Conservation (phyloP, 2,888 invertebrate genomes). For the Chalcosyrphus nemorum region DNA sequence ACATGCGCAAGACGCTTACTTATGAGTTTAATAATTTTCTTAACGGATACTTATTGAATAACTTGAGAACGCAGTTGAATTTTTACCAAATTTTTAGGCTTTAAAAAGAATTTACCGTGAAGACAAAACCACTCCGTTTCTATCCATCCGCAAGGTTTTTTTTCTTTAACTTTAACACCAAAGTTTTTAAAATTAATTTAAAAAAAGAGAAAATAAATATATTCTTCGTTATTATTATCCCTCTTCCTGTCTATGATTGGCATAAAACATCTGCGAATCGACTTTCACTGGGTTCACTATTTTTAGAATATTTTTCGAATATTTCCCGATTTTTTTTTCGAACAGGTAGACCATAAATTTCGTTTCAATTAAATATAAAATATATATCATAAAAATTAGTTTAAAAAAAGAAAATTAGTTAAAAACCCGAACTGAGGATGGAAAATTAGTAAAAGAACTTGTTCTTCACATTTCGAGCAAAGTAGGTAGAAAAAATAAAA, state of each 20-base stretch:
- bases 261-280: constrained; percentile 73
- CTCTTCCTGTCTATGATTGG: constrained; percentile 49
- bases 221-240: constrained; percentile 21
- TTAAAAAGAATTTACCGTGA: constrained; percentile 3
- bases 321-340: constrained; percentile 8
- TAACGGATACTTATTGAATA: not conserved
- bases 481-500: not conserved
- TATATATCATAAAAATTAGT: constrained; percentile 1
- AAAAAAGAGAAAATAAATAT: constrained; percentile 13
- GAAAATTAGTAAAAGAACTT: not conserved
- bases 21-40: not conserved
- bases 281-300: constrained; percentile 59
- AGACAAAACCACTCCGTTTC: not conserved
- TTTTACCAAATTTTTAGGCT: not conserved
- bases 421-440: not conserved
- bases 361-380: not conserved
- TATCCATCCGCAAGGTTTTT: constrained; percentile 34
- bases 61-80: constrained; percentile 2
- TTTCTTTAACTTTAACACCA: not conserved
- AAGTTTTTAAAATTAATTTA: not conserved
- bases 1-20: constrained; percentile 32
- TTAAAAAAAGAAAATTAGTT: not conserved
- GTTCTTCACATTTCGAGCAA: constrained; percentile 26
- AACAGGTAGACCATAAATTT: constrained; percentile 30
- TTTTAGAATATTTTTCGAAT: constrained; percentile 71